Conservation (phyloP, 2,113 vertebrate genomes). For the Herpailurus yagouaroundi region DNA sequence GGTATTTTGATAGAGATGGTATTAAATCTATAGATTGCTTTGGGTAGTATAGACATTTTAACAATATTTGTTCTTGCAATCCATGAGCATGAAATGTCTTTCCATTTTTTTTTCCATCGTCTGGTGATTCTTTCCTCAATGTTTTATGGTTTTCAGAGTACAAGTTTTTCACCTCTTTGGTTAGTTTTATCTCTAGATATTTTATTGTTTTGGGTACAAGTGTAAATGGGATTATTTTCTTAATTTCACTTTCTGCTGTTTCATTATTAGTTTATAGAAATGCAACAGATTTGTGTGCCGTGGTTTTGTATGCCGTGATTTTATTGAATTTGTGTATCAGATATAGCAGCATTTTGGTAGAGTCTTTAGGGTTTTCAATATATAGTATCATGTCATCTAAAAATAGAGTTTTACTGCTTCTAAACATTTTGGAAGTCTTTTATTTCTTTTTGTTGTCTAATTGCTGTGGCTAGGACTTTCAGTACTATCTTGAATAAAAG, state of each 20-base stretch:
- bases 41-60: neutral
- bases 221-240: neutral
- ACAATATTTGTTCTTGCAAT: neutral
- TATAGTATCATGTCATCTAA: neutral
- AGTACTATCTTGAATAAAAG: neutral
- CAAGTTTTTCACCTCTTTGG: too few species aligned
- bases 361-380: too few species aligned
- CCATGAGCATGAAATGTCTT: neutral
- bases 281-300: too few species aligned
- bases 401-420: neutral
- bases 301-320: too few species aligned
- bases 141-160: neutral
- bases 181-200: neutral
- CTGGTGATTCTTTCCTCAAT: neutral
- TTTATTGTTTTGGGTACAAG: neutral
- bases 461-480: neutral
- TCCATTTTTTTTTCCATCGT: neutral
- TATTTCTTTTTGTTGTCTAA: neutral
- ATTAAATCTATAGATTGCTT: neutral
- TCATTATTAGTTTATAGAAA: too few species aligned
- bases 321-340: too few species aligned
- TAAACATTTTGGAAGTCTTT: neutral
- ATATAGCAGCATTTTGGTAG: too few species aligned
- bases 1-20: neutral
- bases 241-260: too few species aligned